A percentile compares a stretch with the other conserved stretches of the same genome.
Conservation (phyloP, 2,888 invertebrate genomes). For the Drymonia ruficornis region DNA sequence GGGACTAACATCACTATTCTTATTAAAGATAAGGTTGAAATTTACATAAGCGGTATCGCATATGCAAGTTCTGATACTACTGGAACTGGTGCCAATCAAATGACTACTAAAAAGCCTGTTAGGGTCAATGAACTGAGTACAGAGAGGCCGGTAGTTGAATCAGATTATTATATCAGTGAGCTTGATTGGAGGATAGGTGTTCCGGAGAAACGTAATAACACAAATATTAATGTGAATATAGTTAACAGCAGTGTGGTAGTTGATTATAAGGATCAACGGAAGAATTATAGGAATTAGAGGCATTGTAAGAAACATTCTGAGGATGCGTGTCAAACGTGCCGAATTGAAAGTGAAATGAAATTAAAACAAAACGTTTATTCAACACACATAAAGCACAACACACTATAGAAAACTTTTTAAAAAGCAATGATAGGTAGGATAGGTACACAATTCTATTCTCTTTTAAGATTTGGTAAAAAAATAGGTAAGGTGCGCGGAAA, state of each 20-base stretch:
- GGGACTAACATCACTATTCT: constrained; percentile 60
- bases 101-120: neutral
- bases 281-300: constrained; percentile 27
- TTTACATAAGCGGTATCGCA: constrained; percentile 39
- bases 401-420: no score
- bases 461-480: no score
- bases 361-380: no score
- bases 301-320: neutral
- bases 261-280: constrained; percentile 26
- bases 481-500: no score
- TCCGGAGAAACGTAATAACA: constrained; percentile 7
- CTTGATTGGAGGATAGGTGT: constrained; percentile 52
- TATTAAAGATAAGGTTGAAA: constrained; percentile 51
- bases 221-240: constrained; percentile 37
- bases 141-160: constrained; percentile 6
- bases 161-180: constrained; percentile 48
- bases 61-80: constrained; percentile 16
- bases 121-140: neutral
- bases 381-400: no score
- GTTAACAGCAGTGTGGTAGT: constrained; percentile 44
- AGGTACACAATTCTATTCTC: no score
- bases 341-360: no score
- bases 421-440: no score
- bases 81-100: neutral
- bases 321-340: no score